Evolutionary conservation across 30 jellyfish, hydroid and myxozoan genomes (phyloP).

Genomic region (Aurelia sp.): DNA sequence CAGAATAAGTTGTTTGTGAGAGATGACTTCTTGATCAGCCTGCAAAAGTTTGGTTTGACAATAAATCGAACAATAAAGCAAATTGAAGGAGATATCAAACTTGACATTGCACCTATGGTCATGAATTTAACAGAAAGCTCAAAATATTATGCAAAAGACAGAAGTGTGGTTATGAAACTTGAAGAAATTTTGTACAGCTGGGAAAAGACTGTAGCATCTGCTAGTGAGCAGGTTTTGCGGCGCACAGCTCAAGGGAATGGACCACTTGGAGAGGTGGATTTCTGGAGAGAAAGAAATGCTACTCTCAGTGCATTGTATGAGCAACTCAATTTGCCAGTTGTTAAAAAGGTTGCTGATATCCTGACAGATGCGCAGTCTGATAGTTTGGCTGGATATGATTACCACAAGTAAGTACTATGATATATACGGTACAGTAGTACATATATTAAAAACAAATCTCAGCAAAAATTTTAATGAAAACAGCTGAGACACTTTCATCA

Average conservation of each 20-base stretch:
- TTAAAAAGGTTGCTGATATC: conserved; percentile 65
- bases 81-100: conserved; percentile 95
- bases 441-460: not conserved
- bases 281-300: conserved; percentile 97
- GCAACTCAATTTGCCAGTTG: conserved; percentile 89
- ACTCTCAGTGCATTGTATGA: conserved; percentile 93
- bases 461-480: too few relatives aligned
- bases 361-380: conserved; percentile 87
- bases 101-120: conserved; percentile 78
- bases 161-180: conserved; percentile 58
- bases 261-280: conserved; percentile 95
- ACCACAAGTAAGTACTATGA: conserved; percentile 76
- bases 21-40: conserved; percentile 85
- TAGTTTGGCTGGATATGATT: conserved; percentile 82
- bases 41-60: conserved; percentile 85
- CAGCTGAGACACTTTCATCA: too few relatives aligned
- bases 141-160: conserved; percentile 70
- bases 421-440: not conserved
- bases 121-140: conserved; percentile 51
- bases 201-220: conserved; percentile 92
- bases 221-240: conserved; percentile 78
- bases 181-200: conserved; percentile 82
- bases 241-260: conserved; percentile 91
- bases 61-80: conserved; percentile 87
- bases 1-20: conserved; percentile 76